Conservation (phyloP, 2,113 vertebrate genomes). For the Mixornis gularis region DNA sequence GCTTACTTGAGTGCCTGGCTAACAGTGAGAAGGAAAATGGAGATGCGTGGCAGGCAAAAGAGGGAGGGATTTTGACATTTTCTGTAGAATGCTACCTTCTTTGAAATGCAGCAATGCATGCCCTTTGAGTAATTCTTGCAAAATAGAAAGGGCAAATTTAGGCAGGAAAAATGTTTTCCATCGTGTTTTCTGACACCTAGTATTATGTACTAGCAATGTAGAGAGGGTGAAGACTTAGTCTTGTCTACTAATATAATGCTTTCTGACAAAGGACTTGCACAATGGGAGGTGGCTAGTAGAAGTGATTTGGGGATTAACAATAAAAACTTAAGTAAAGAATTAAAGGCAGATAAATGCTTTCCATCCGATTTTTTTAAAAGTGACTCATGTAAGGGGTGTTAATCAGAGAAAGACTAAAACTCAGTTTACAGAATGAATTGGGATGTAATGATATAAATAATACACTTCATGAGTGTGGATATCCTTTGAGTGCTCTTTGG, state of each 20-base stretch:
- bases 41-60: neutral
- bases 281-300: neutral
- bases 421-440: neutral
- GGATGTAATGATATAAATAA: neutral
- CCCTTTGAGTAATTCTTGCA: neutral
- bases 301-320: neutral
- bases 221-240: neutral
- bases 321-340: neutral
- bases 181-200: neutral
- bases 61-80: neutral
- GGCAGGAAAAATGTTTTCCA: neutral
- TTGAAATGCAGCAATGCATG: neutral
- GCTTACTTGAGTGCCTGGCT: neutral
- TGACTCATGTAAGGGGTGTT: neutral
- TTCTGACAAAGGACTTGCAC: neutral
- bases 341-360: neutral
- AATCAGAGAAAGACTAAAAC: neutral
- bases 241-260: neutral
- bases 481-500: neutral
- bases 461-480: neutral
- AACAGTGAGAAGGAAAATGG: neutral
- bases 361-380: neutral
- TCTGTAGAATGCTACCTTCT: neutral
- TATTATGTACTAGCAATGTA: neutral
- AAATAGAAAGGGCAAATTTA: neutral